Evolutionary conservation across 1,140 invertebrate genomes (phyloP), one percentile per base, ranked within the genome.

Genomic region (Sinonovacula constricta): DNA sequence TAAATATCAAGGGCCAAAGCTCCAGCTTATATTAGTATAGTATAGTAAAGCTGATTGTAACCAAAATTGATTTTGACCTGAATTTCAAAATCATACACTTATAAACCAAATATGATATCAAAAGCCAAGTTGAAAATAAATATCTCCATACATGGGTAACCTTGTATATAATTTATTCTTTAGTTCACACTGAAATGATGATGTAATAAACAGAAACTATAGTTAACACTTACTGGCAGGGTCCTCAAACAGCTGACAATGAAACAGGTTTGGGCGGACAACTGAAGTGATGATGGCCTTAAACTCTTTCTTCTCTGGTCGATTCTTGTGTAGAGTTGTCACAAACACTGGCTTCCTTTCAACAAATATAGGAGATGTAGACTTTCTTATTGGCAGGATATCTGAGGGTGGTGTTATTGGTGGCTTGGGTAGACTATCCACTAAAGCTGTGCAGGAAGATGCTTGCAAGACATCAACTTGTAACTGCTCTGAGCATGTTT

Each of bases 161-260:
- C n/a, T n/a, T n/a, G n/a, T n/a, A n/a, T n/a, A n/a, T n/a, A n/a
- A n/a, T n/a, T n/a, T n/a, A n/a, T n/a, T n/a, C n/a, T n/a, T n/a
- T n/a, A n/a, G n/a, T n/a, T n/a, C n/a, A n/a, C n/a, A n/a, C n/a
- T n/a, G n/a, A n/a, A n/a, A n/a, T n/a, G n/a, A n/a, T n/a, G n/a
- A n/a, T n/a, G n/a, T n/a, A n/a, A 7, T 45, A 45, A 10, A 45
- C 7, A 45, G 39, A 45, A 45, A 45, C 39, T 10, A 45, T 18
- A 10, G 39, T 10, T 45, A 10, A 34, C 7, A 59, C 68, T 70
- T 70, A 70, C 68, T 59, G 10, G 31, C 2, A 26, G 33, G 33
- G 4, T 74, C 70, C 22, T 26, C 36, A n/a, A 66, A 76, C 28
- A 68, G n/a, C 30, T 78, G 75, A 63, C 75, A 78, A 22, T 78